Percentiles rank a stretch among this genome's conserved stretches.
Conservation (phyloP, 2,797 vertebrate genomes). For the Bradypodion pumilum region DNA sequence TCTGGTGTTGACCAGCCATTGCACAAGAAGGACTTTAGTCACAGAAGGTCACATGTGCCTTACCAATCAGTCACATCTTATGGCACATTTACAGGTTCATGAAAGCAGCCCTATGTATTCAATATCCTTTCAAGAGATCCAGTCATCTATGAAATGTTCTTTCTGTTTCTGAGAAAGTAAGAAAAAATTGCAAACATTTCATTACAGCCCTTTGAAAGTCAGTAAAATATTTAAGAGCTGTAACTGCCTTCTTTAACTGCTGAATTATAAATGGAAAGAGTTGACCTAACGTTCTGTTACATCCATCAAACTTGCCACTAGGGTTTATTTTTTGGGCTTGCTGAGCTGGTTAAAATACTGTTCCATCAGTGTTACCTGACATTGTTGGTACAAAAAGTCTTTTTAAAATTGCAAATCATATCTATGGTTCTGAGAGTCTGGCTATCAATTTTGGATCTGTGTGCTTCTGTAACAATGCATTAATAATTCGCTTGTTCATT, state of each 20-base stretch:
- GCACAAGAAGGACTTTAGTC: too few species aligned
- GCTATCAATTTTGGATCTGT: background rate
- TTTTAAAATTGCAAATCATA: background rate
- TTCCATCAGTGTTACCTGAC: constrained; percentile 25
- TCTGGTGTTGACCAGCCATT: too few species aligned
- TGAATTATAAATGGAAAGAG: constrained; percentile 58
- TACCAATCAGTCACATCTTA: background rate
- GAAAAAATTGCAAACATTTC: background rate
- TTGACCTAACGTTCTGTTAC: background rate
- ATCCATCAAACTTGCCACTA: constrained; percentile 44
- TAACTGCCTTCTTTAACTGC: constrained; percentile 22
- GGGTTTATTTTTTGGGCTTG: constrained; percentile 44
- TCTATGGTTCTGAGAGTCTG: background rate
- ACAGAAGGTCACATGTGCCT: background rate
- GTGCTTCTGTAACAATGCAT: background rate
- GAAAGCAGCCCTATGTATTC: background rate
- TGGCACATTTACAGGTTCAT: too few species aligned
- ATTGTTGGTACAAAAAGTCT: background rate
- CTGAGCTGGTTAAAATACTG: constrained; percentile 18
- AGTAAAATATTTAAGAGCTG: constrained; percentile 34
- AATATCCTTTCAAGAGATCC: background rate
- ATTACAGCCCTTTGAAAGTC: constrained; percentile 36
- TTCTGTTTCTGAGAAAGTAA: background rate
- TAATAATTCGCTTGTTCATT: background rate
- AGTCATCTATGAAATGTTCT: constrained; percentile 12